Conservation (phyloP, 2,888 invertebrate genomes). For the Oegoconia quadripuncta region DNA sequence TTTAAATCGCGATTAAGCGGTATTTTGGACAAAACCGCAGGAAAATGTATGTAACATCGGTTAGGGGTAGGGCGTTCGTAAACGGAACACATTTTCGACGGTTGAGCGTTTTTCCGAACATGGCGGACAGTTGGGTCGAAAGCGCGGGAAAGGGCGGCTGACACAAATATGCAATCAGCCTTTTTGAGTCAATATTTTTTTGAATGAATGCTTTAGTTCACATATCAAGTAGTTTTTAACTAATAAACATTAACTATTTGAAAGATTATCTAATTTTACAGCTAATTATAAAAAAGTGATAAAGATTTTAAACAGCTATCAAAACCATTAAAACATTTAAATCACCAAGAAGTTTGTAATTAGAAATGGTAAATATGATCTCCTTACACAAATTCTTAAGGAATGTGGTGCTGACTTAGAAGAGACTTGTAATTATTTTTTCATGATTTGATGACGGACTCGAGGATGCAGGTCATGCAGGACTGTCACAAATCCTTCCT, state of each 20-base stretch:
- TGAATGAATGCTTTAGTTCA: too few relatives aligned
- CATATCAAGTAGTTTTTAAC: too few relatives aligned
- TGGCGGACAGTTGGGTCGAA: conserved; percentile 63
- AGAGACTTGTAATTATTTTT: too few relatives aligned
- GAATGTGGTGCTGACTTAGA: too few relatives aligned
- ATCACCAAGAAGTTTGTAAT: too few relatives aligned
- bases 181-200: not conserved
- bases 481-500: conserved; percentile 89
- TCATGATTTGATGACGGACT: conserved; percentile 31
- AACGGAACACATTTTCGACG: conserved; percentile 73
- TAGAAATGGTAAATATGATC: too few relatives aligned
- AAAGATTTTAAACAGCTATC: not conserved
- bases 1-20: conserved; percentile 77
- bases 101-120: conserved; percentile 62
- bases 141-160: conserved; percentile 65
- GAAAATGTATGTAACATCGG: conserved; percentile 73
- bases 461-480: conserved; percentile 75
- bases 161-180: conserved; percentile 8
- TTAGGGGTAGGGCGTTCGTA: conserved; percentile 73
- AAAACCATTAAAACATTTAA: too few relatives aligned
- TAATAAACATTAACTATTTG: too few relatives aligned
- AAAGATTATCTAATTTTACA: too few relatives aligned
- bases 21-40: conserved; percentile 76
- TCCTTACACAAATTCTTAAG: too few relatives aligned
- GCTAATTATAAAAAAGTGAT: too few relatives aligned